A percentile compares a stretch with the other conserved stretches of the same genome.
Evolutionary conservation across 2,113 vertebrate species (phyloP).

Genomic region (Gopherus flavomarginatus): DNA sequence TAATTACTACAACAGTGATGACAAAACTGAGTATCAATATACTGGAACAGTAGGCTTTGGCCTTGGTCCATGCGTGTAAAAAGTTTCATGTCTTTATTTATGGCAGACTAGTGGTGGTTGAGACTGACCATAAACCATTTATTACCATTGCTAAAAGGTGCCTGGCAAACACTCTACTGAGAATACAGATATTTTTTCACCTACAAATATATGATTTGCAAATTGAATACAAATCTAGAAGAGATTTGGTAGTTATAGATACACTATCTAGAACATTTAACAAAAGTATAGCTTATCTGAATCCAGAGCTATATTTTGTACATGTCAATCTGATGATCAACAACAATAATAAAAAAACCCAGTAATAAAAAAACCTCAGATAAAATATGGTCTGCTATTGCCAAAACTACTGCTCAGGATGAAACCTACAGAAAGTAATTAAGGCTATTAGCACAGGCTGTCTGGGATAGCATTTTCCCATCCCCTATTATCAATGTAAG

Average conservation of each 20-base stretch:
- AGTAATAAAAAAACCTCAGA: not conserved
- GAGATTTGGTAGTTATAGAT: not conserved
- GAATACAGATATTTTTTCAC: not conserved
- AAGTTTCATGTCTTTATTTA: not conserved
- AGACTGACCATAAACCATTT: not conserved
- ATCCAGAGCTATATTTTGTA: not conserved
- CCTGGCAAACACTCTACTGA: not conserved
- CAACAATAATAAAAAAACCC: not conserved
- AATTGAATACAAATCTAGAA: not conserved
- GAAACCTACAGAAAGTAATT: not conserved
- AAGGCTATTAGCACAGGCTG: not conserved
- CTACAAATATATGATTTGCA: not conserved
- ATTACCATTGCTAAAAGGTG: not conserved
- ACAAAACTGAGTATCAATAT: not conserved
- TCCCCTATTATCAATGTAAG: not conserved
- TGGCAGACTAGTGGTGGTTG: not conserved
- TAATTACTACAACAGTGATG: not conserved
- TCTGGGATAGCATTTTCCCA: not conserved
- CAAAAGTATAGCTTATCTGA: not conserved
- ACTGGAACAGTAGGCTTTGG: not conserved
- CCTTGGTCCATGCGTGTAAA: not conserved
- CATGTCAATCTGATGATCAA: not conserved
- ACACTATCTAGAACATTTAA: not conserved
- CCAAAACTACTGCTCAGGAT: not conserved
- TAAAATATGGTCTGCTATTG: not conserved